Conservation (phyloP, 2,797 vertebrate species). For the Steatocranus sp. region DNA sequence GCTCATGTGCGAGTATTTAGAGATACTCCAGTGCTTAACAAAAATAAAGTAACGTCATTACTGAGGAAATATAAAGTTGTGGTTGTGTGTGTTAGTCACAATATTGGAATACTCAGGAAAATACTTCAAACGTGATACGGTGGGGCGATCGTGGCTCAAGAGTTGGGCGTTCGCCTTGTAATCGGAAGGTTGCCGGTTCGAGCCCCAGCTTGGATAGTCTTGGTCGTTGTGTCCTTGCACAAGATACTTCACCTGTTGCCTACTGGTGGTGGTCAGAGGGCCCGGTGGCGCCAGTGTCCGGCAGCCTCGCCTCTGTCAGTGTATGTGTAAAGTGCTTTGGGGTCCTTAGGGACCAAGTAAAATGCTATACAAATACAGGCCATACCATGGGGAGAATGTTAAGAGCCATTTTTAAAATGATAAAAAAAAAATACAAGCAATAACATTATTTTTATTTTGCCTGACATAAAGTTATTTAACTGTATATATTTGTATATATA, state of each 20-base stretch:
- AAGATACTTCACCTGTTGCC: background rate
- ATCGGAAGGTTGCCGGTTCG: background rate
- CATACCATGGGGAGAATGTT: background rate
- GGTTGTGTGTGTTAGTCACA: background rate
- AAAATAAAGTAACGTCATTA: background rate
- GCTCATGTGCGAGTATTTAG: background rate
- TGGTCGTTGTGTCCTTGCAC: accelerated
- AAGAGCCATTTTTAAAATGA: background rate
- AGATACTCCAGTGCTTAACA: background rate
- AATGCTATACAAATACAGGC: background rate
- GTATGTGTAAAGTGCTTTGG: background rate
- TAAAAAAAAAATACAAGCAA: background rate
- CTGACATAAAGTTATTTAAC: background rate
- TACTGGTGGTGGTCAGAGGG: background rate
- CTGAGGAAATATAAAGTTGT: background rate
- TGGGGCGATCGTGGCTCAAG: background rate
- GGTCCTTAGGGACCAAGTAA: background rate
- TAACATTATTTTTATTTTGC: background rate
- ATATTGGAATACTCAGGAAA: background rate
- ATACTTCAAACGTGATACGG: background rate
- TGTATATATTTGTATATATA: background rate
- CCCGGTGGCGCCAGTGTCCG: accelerated
- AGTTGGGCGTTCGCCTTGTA: background rate
- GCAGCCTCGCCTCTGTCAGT: background rate
- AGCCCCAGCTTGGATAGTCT: accelerated